Percentiles rank a stretch among this genome's conserved stretches.
Conservation (phyloP, 1,140 invertebrate genomes). For the Drosophila kurseongensis region DNA sequence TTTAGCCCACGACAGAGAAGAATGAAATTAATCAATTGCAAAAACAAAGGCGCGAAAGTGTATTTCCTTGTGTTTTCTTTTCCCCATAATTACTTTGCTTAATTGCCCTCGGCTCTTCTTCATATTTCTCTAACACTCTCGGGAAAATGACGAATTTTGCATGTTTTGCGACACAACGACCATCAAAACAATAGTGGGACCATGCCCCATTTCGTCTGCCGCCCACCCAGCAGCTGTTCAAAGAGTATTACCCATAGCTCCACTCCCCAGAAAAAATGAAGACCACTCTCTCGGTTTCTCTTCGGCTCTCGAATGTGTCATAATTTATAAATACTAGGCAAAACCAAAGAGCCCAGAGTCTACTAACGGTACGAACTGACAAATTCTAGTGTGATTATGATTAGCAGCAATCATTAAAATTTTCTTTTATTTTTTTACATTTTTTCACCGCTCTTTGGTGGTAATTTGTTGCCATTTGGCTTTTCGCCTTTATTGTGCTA, state of each 20-base stretch:
- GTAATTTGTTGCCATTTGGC: slow-evolving; percentile 43
- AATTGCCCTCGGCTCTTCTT: slow-evolving; percentile 49
- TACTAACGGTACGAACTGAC: slow-evolving; percentile 65
- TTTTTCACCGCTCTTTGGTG: slow-evolving; percentile 5
- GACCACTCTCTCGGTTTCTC: slow-evolving; percentile 10
- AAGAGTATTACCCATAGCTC: slow-evolving; percentile 35
- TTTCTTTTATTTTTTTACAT: slow-evolving; percentile 2
- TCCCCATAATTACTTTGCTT: slow-evolving; percentile 59
- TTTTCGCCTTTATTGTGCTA: slow-evolving; percentile 2
- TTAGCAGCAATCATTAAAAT: slow-evolving; percentile 36
- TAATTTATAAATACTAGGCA: slow-evolving; percentile 72
- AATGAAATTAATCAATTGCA: slow-evolving; percentile 74
- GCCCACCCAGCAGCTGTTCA: slow-evolving; percentile 74
- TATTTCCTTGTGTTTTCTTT: slow-evolving; percentile 65
- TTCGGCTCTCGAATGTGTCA: slow-evolving; percentile 60
- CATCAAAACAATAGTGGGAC: slow-evolving; percentile 21
- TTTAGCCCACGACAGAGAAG: slow-evolving; percentile 33
- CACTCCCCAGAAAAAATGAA: slow-evolving; percentile 7
- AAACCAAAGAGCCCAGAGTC: slow-evolving; percentile 29
- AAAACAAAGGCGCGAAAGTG: slow-evolving; percentile 57
- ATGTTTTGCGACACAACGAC: slow-evolving; percentile 41
- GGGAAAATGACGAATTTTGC: slow-evolving; percentile 42
- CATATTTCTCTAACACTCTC: slow-evolving; percentile 23
- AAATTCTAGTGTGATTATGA: slow-evolving; percentile 55
- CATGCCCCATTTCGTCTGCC: slow-evolving; percentile 46